Conservation (phyloP, 1,140 invertebrate species). For the Doryteuthis pealeii region DNA sequence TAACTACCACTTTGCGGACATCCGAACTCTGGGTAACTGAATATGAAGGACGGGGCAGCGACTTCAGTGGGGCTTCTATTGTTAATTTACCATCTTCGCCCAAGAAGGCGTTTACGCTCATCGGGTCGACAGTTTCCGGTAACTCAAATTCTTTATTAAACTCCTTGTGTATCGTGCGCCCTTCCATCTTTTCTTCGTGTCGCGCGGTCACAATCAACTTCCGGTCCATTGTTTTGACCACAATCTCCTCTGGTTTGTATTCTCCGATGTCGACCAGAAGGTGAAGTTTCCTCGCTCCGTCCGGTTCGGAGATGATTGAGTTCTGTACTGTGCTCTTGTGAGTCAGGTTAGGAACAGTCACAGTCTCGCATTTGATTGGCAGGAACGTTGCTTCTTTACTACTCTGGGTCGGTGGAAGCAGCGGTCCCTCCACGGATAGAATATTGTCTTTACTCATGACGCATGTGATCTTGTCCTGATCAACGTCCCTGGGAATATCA, state of each 20-base stretch:
- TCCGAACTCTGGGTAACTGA: slow-evolving; percentile 51
- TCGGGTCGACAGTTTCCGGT: slow-evolving; percentile 56
- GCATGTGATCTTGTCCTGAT: slow-evolving; percentile 51
- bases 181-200: slow-evolving; percentile 54
- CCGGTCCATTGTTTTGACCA: slow-evolving; percentile 55
- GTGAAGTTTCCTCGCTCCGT: slow-evolving; percentile 50
- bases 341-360: slow-evolving; percentile 23
- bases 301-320: slow-evolving; percentile 52
- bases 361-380: slow-evolving; percentile 5
- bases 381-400: slow-evolving; percentile 18
- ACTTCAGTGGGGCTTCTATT: slow-evolving; percentile 56
- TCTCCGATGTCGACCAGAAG: slow-evolving; percentile 53
- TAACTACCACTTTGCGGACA: slow-evolving; percentile 49
- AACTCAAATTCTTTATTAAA: slow-evolving; percentile 60
- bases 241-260: slow-evolving; percentile 55
- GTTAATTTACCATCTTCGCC: slow-evolving; percentile 54
- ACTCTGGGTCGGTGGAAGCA: slow-evolving; percentile 21
- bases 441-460: slow-evolving; percentile 55
- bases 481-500: slow-evolving; percentile 53
- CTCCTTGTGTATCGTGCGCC: slow-evolving; percentile 55
- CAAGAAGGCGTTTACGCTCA: slow-evolving; percentile 55
- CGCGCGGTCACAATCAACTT: slow-evolving; percentile 56
- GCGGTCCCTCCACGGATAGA: slow-evolving; percentile 49
- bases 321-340: slow-evolving; percentile 50
- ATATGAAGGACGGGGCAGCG: slow-evolving; percentile 41